A percentile compares a stretch with the other conserved stretches of the same genome.
Evolutionary conservation across 2,797 vertebrate species (phyloP).

Genomic region (Myotis pilosus): DNA sequence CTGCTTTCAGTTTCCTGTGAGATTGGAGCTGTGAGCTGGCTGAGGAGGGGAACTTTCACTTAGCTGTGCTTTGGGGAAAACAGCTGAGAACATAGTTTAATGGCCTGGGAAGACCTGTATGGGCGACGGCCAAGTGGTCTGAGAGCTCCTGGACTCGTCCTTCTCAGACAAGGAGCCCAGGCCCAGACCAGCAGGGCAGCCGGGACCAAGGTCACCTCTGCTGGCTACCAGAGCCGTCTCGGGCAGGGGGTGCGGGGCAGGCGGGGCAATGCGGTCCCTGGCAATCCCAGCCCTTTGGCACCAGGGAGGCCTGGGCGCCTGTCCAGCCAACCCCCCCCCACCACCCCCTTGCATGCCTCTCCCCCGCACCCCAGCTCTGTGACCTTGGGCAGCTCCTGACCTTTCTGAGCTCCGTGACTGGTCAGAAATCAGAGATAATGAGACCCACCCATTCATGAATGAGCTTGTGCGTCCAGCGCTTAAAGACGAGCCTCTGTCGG

Average conservation of each 20-base stretch:
- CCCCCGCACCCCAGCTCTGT: fast-evolving
- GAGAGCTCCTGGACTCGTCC: neutral
- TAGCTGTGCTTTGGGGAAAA: neutral
- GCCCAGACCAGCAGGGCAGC: too few species aligned
- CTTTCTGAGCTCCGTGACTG: neutral
- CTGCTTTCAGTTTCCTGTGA: neutral
- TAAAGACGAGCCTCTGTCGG: neutral
- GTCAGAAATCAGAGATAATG: neutral
- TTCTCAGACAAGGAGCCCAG: neutral
- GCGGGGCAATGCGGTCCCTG: fast-evolving
- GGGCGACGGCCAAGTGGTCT: too few species aligned
- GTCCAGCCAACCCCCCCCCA: too few species aligned
- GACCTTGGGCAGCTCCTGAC: neutral
- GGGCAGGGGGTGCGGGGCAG: neutral
- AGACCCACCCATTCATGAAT: neutral
- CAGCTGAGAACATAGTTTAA: neutral
- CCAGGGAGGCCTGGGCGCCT: too few species aligned
- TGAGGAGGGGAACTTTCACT: neutral
- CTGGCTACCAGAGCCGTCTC: neutral
- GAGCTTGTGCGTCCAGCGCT: neutral
- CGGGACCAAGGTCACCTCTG: neutral
- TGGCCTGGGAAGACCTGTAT: neutral
- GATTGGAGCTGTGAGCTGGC: neutral
- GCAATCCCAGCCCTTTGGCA: neutral
- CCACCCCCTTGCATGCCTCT: too few species aligned